Evolutionary conservation across 2,113 vertebrate species (phyloP), one percentile per base, ranked within the genome.

Genomic region (Megaceryle maxima): DNA sequence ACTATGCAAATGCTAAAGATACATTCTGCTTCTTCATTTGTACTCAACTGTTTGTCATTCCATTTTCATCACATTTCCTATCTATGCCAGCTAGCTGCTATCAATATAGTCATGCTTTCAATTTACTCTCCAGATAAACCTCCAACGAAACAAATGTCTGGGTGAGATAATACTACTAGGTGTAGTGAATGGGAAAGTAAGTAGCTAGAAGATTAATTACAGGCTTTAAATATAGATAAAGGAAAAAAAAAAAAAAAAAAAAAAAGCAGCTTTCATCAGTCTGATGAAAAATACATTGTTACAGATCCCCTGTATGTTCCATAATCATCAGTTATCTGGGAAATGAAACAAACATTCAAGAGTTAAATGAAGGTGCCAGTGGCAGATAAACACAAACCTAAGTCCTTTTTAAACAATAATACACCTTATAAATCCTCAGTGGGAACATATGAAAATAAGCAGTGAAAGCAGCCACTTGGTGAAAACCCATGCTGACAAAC

Each of bases 171-270:
- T 31, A 26, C 59, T 55, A 48, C n/a, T 35, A 9, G 1, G 31
- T 57, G 24, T 37, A 70, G 37, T 2, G 20, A 37, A 35, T 60
- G 57, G 69, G 20, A 78, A 95, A 46, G 24, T 10, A 75, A 43
- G 74, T 48, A 79, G 70, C 67, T 26, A 83, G 80, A 90, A 91
- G 89, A 95, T 82, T 74, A 92, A 92, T 72, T 88, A 39, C 39
- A 48, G 20, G 33, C 16, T 80, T 73, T 93, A 51, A 55, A 91
- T 91, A 80, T 0, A 55, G 74, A 76, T 63, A 51, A 63, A 63
- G 63, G 44, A 59, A 44, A 63, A 11, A 74, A 74, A 5, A 56
- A 82, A 74, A 81, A 56, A 56, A 56, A 4, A 56, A 74, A 83
- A 31, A 56, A 56, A 3, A 56, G 39, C 90, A 92, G 46, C 44